Percentiles rank a stretch among this genome's conserved stretches.
phyloP scores from a whole-genome alignment of 2,797 vertebrate species.

The Fratercula arctica region DNA sequence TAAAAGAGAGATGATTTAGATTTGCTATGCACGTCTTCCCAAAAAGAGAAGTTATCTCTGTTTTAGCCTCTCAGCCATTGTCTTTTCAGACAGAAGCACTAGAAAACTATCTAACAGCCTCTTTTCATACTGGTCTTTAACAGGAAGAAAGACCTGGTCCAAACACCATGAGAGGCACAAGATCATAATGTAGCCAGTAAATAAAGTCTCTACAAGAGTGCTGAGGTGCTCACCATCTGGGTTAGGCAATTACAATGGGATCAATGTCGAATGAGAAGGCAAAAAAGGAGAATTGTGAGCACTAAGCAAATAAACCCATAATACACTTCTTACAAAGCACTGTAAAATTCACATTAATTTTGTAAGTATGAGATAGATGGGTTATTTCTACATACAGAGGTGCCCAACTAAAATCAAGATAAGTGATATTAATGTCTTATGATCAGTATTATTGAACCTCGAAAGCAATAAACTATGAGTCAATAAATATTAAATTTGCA shows the following conservation, averaged over 20 bases:
- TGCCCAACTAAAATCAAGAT: constrained; percentile 77
- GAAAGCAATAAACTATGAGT: constrained; percentile 86
- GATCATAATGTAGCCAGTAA: neutral
- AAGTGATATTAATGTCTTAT: constrained; percentile 88
- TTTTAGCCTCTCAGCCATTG: neutral
- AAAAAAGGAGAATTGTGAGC: constrained; percentile 14
- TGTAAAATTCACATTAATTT: constrained; percentile 79
- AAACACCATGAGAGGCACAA: neutral
- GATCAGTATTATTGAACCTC: constrained; percentile 87
- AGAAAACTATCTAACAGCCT: neutral
- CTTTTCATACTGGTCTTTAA: neutral
- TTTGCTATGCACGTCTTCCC: neutral
- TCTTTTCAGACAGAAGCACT: neutral
- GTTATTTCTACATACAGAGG: constrained; percentile 78
- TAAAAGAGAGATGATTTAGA: neutral
- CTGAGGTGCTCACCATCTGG: neutral
- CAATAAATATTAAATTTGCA: constrained; percentile 87
- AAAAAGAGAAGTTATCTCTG: neutral
- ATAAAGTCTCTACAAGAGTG: neutral
- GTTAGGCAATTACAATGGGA: constrained; percentile 53
- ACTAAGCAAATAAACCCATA: constrained; percentile 42
- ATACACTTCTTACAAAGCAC: constrained; percentile 44
- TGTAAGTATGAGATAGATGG: constrained; percentile 72
- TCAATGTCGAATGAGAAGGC: constrained; percentile 1
- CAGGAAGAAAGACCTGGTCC: neutral